Percentiles rank a stretch among this genome's conserved stretches.
Conservation (phyloP, 2,888 invertebrate genomes). For the Agrotis clavis region DNA sequence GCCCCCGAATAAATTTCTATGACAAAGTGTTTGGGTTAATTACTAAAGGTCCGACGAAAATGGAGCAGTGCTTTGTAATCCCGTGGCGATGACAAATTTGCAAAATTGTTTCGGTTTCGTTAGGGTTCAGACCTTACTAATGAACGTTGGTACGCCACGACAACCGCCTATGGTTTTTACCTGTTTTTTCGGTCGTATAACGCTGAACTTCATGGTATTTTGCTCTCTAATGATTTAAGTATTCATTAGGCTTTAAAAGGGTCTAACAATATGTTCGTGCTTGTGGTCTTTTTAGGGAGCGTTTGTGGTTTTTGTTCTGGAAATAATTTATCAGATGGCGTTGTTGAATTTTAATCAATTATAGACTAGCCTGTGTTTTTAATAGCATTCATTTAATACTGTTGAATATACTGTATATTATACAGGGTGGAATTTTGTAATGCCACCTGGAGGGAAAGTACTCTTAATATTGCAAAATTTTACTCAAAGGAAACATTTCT, state of each 20-base stretch:
- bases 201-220: constrained; percentile 52
- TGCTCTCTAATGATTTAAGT: constrained; percentile 49
- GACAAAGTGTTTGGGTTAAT: constrained; percentile 66
- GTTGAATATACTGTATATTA: not conserved
- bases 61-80: constrained; percentile 68
- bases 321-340: constrained; percentile 5
- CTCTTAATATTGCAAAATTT: too few species aligned
- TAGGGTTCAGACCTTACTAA: constrained; percentile 65
- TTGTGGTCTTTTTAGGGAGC: constrained; percentile 30
- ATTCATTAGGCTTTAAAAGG: constrained; percentile 58
- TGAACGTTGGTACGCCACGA: constrained; percentile 58
- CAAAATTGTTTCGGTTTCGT: constrained; percentile 72
- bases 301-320: constrained; percentile 33
- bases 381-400: not conserved
- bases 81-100: constrained; percentile 70
- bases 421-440: too few species aligned
- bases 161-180: constrained; percentile 61
- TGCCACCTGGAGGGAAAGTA: too few species aligned
- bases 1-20: constrained; percentile 64
- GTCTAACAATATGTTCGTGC: constrained; percentile 44
- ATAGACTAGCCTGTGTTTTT: not conserved
- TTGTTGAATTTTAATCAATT: not conserved
- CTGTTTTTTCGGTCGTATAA: constrained; percentile 55
- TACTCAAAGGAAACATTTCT: too few species aligned
- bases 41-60: constrained; percentile 66